A percentile compares a stretch with the other conserved stretches of the same genome.
Conservation (phyloP, 2,113 vertebrate genomes). For the Trachemys scripta region DNA sequence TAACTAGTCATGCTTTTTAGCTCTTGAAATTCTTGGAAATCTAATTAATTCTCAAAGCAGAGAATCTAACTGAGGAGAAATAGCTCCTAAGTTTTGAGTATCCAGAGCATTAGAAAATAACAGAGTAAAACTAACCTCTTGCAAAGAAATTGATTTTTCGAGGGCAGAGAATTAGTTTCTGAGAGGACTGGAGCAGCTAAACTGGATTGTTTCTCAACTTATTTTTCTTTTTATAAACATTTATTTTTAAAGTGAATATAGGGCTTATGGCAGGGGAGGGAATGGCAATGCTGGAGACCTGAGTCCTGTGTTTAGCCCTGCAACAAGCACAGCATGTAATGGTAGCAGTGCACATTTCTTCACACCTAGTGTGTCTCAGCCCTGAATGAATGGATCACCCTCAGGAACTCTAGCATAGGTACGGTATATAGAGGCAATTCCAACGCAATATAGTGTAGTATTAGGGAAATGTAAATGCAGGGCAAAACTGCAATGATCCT, state of each 20-base stretch:
- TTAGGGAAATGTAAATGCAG: neutral
- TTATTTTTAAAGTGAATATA: neutral
- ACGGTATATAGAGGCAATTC: neutral
- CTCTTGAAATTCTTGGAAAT: neutral
- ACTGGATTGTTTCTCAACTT: neutral
- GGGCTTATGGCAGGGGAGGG: neutral
- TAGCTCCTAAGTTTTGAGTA: neutral
- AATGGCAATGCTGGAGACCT: neutral
- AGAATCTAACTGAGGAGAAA: slow-evolving; percentile 24
- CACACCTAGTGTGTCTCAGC: neutral
- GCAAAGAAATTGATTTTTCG: neutral
- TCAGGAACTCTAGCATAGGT: neutral
- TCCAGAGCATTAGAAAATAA: slow-evolving; percentile 15
- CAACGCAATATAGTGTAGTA: neutral
- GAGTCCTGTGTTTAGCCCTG: neutral
- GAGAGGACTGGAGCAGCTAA: neutral
- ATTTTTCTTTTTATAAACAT: neutral
- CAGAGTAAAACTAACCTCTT: slow-evolving; percentile 14
- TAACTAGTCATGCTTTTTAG: slow-evolving; percentile 7
- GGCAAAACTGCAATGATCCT: neutral
- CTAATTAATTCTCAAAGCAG: slow-evolving; percentile 14
- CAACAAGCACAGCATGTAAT: neutral
- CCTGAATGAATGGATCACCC: neutral
- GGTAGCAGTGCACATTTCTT: neutral
- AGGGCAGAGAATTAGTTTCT: neutral